phyloP scores from a whole-genome alignment of 1,140 invertebrate species.

The Bombus polaris region DNA sequence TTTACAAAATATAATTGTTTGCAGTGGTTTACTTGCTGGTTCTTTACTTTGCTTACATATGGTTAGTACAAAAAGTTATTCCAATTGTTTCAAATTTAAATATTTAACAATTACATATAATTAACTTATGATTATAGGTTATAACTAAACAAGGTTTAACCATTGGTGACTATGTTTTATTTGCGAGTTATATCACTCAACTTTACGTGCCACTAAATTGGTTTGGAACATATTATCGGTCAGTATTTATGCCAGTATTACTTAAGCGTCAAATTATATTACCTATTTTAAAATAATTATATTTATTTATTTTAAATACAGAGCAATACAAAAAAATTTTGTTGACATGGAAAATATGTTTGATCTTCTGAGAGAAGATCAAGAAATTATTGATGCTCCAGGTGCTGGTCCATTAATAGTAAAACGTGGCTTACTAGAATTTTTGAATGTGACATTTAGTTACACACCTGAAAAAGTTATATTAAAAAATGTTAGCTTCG shows the following conservation, averaged over 20 bases:
- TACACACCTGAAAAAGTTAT: conserved; percentile 93
- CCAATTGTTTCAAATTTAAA: neutral
- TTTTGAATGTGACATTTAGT: conserved; percentile 94
- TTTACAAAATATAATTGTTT: conserved; percentile 95
- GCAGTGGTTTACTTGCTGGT: conserved; percentile 91
- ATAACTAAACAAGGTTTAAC: conserved; percentile 87
- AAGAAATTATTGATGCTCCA: conserved; percentile 93
- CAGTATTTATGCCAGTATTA: conserved; percentile 30
- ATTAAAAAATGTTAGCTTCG: conserved; percentile 93
- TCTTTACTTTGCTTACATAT: conserved; percentile 94
- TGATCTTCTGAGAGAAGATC: conserved; percentile 93
- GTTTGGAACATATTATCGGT: conserved; percentile 99
- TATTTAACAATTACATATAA: neutral
- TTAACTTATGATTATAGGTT: conserved; percentile 74
- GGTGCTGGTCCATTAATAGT: conserved; percentile 89
- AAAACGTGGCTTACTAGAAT: conserved; percentile 91
- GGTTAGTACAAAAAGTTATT: conserved; percentile 76
- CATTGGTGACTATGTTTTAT: conserved; percentile 97
- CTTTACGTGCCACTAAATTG: conserved; percentile 98
- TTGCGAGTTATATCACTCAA: conserved; percentile 97
- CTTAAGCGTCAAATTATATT: neutral
- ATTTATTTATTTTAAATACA: conserved; percentile 77
- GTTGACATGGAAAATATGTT: conserved; percentile 99
- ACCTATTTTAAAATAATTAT: conserved; percentile 22
- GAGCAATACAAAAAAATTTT: conserved; percentile 98